Conservation (phyloP, 2,888 invertebrate genomes). For the Cheilosia scutellata region DNA sequence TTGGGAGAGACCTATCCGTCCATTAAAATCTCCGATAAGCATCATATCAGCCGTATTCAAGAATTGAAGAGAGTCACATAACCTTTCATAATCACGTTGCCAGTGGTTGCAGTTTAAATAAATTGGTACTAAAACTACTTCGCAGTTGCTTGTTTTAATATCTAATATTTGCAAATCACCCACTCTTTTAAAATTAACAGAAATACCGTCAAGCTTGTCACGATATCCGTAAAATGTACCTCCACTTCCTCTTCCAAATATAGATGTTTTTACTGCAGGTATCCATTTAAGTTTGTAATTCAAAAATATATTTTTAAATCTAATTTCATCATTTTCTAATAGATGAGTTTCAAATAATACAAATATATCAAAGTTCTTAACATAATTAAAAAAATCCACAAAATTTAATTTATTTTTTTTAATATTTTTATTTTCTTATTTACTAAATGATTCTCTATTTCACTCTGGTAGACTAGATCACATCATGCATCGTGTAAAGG, state of each 20-base stretch:
- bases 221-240: too few species aligned
- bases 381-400: background rate
- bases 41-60: background rate
- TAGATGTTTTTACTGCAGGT: conserved; percentile 4
- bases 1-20: conserved; percentile 18
- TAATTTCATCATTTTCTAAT: too few species aligned
- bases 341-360: too few species aligned
- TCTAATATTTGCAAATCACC: too few species aligned
- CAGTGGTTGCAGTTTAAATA: conserved; percentile 16
- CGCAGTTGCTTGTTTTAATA: too few species aligned
- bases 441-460: background rate
- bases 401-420: conserved; percentile 35
- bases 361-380: too few species aligned
- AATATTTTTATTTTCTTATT: background rate
- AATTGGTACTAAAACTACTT: background rate
- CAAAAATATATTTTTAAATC: too few species aligned
- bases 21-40: conserved; percentile 35
- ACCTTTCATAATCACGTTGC: conserved; percentile 9
- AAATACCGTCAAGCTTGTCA: too few species aligned
- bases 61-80: background rate
- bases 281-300: too few species aligned
- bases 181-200: too few species aligned
- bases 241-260: conserved; percentile 15
- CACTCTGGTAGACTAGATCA: too few species aligned
- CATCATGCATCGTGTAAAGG: background rate